A percentile compares a stretch with the other conserved stretches of the same genome.
Evolutionary conservation across 92 coral and sea anemone genomes (phyloP).

Genomic region (Metridium senile): DNA sequence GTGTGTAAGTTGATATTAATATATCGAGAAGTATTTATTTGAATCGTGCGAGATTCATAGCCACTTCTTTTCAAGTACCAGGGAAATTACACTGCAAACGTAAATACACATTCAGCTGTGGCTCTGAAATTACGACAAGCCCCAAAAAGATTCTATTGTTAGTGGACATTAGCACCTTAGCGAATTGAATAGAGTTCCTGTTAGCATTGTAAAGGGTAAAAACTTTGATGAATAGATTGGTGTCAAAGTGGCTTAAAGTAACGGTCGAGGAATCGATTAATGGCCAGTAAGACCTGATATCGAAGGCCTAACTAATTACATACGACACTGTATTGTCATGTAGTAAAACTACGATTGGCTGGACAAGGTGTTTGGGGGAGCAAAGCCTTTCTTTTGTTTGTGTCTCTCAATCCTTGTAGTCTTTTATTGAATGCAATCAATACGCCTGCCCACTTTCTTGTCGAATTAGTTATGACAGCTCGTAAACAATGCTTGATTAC

Average conservation of each 20-base stretch:
- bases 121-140: constrained; percentile 6
- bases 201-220: constrained; percentile 19
- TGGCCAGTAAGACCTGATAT: constrained; percentile 24
- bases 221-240: constrained; percentile 17
- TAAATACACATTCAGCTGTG: constrained; percentile 13
- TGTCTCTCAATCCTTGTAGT: constrained; percentile 7
- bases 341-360: constrained; percentile 2
- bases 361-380: background rate
- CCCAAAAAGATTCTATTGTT: constrained; percentile 39
- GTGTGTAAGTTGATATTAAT: no score
- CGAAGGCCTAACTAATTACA: constrained; percentile 23
- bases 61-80: constrained; percentile 16
- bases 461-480: constrained; percentile 50
- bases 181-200: constrained; percentile 31
- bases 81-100: constrained; percentile 9
- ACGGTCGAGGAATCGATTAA: constrained; percentile 32
- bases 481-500: constrained; percentile 67
- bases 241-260: constrained; percentile 39
- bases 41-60: background rate
- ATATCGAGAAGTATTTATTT: background rate
- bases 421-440: constrained; percentile 22
- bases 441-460: constrained; percentile 38
- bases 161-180: constrained; percentile 26
- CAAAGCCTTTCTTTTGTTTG: constrained; percentile 8
- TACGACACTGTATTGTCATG: constrained; percentile 1